phyloP scores from a whole-genome alignment of 2,888 invertebrate genomes.

The Tortricodes alternella region DNA sequence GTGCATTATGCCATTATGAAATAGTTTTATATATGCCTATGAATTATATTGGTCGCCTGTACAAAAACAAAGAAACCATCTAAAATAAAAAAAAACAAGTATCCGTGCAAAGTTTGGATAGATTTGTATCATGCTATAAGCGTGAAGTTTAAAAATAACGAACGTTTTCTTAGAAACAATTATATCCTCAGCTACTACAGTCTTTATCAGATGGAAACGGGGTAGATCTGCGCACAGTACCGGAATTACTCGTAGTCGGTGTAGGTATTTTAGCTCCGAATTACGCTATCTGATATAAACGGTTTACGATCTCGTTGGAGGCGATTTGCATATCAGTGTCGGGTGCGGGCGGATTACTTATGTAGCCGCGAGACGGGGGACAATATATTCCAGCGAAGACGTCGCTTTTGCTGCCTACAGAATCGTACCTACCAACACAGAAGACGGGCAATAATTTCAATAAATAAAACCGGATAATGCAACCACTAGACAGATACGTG shows the following conservation, averaged over 20 bases:
- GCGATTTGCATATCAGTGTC: conserved; percentile 75
- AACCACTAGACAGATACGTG: not conserved
- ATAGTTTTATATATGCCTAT: not conserved
- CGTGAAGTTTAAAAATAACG: too few species aligned
- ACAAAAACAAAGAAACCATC: too few species aligned
- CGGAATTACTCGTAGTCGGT: conserved; percentile 45
- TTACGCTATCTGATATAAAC: conserved; percentile 73
- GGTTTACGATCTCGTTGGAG: conserved; percentile 72
- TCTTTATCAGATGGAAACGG: conserved; percentile 17
- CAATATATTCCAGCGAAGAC: conserved; percentile 71
- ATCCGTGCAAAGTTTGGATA: too few species aligned
- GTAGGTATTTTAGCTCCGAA: conserved; percentile 59
- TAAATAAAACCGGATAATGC: conserved; percentile 5
- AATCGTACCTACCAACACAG: conserved; percentile 37
- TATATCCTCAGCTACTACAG: not conserved
- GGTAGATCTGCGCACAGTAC: conserved; percentile 19
- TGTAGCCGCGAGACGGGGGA: conserved; percentile 55
- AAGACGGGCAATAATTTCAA: not conserved
- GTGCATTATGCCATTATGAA: not conserved
- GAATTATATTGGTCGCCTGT: too few species aligned
- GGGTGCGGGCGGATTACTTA: conserved; percentile 50
- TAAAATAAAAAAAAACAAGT: too few species aligned
- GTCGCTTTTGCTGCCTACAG: conserved; percentile 67
- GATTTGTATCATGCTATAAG: too few species aligned
- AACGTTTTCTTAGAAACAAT: not conserved